Conservation (phyloP, 2,797 vertebrate genomes). For the Pangasius macronema region DNA sequence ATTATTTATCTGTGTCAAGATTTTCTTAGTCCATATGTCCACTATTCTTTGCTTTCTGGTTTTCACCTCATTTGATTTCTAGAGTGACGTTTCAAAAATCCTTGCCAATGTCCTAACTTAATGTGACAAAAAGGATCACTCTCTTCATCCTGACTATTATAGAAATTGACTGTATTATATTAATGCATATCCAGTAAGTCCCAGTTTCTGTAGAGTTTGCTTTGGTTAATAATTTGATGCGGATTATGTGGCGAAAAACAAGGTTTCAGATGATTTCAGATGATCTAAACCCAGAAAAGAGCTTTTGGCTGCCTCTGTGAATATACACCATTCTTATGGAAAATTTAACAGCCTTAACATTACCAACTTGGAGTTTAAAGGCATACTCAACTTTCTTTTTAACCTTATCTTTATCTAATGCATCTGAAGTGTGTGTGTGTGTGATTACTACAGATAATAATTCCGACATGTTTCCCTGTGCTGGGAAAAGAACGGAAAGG, state of each 20-base stretch:
- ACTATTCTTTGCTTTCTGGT: neutral
- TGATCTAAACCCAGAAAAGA: neutral
- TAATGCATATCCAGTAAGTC: slow-evolving; percentile 30
- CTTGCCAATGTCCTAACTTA: neutral
- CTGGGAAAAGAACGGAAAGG: neutral
- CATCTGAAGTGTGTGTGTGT: neutral
- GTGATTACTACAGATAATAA: neutral
- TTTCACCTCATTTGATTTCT: neutral
- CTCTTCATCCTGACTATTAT: neutral
- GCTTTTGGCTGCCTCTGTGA: neutral
- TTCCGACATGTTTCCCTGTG: neutral
- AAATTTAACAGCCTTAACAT: slow-evolving; percentile 19
- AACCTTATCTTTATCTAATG: neutral
- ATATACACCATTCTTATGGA: slow-evolving; percentile 15
- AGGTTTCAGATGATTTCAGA: neutral
- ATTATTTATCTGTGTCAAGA: slow-evolving; percentile 42
- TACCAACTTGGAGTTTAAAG: neutral
- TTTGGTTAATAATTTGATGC: neutral
- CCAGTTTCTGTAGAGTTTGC: neutral
- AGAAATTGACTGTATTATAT: slow-evolving; percentile 7
- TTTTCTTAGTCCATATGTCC: neutral
- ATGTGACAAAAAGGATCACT: neutral
- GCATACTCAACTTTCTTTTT: neutral
- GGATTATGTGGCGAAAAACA: slow-evolving; percentile 5
- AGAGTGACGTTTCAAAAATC: neutral